Evolutionary conservation across 92 coral and sea anemone species (phyloP).

Genomic region (Epizoanthus scotinus): DNA sequence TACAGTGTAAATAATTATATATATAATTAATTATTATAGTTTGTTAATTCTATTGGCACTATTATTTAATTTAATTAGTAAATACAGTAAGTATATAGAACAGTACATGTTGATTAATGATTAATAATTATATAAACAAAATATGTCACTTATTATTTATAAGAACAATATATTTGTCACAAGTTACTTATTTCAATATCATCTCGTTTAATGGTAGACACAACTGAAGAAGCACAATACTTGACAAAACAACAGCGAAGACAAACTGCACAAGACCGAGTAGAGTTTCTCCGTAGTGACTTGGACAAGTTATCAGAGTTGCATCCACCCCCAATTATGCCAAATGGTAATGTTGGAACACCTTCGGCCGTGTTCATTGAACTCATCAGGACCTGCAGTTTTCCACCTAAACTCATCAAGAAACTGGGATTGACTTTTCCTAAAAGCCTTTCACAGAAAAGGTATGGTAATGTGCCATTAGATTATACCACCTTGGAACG

Average conservation of each 20-base stretch:
- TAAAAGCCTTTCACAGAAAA: slow-evolving; percentile 61
- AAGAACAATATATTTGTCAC: too few species aligned
- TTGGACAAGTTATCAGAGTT: slow-evolving; percentile 79
- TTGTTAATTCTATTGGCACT: too few species aligned
- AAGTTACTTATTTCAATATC: neutral
- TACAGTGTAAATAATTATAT: too few species aligned
- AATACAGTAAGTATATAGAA: too few species aligned
- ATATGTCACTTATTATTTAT: too few species aligned
- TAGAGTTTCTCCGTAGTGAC: slow-evolving; percentile 78
- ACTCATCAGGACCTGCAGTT: slow-evolving; percentile 83
- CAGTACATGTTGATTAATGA: too few species aligned
- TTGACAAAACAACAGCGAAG: slow-evolving; percentile 70
- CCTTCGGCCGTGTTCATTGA: slow-evolving; percentile 66
- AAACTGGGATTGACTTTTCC: slow-evolving; percentile 90
- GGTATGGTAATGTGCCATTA: slow-evolving; percentile 92
- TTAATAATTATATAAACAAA: too few species aligned
- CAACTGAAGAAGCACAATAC: slow-evolving; percentile 30
- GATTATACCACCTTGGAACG: slow-evolving; percentile 65
- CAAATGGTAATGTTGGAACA: slow-evolving; percentile 98
- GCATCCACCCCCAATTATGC: slow-evolving; percentile 92
- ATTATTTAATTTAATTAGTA: too few species aligned
- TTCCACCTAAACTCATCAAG: slow-evolving; percentile 88
- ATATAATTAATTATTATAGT: too few species aligned
- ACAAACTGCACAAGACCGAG: slow-evolving; percentile 49
- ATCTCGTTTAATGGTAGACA: slow-evolving; percentile 24